Evolutionary conservation across 2,888 invertebrate species (phyloP), one percentile per base, ranked within the genome.

Genomic region (Drosophila antonietae): DNA sequence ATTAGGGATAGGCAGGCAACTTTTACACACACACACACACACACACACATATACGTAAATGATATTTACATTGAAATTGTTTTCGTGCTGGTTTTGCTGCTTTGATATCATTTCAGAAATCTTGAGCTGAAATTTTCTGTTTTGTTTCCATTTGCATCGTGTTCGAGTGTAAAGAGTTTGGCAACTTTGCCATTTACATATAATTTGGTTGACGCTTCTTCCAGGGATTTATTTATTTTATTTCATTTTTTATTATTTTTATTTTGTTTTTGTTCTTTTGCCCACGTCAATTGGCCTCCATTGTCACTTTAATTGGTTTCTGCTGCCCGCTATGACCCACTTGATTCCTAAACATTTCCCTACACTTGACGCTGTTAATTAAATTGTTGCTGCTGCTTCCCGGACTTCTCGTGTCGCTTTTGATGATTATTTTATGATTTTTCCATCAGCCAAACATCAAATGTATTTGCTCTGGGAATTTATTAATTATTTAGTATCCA

Each of bases 21-120:
- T 83, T 80, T 81, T 23, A 15, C 37, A 37, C 37, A 39, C 37
- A 37, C 37, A 37, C 37, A 18, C 28, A 14, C 37, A 37, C 37
- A 37, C 15, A 39, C 37, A 37, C 37, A 37, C 37, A 18, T 5
- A 39, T 18, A 39, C 37, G 18, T 3, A 39, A 18, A 12, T 18
- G 39, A 74, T 78, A 80, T 88, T 88, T 78, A 76, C 71, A 83
- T 83, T 75, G 61, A 80, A 85, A 88, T 88, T 68, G 72, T 79
- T 75, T 73, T 73, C 18, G 43, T 37, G 15, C 46, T 46, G 46
- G 66, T 75, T 75, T 68, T 68, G 31, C 46, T 41, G n/a, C 14
- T 12, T n/a, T 52, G 23, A 47, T 59, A 52, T 52, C 23, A 39
- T 61, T 56, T 39, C 58, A 56, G 58, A 61, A 72, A 66, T 60